Conservation (phyloP, 2,797 vertebrate species). For the Hoplostethus atlanticus region DNA sequence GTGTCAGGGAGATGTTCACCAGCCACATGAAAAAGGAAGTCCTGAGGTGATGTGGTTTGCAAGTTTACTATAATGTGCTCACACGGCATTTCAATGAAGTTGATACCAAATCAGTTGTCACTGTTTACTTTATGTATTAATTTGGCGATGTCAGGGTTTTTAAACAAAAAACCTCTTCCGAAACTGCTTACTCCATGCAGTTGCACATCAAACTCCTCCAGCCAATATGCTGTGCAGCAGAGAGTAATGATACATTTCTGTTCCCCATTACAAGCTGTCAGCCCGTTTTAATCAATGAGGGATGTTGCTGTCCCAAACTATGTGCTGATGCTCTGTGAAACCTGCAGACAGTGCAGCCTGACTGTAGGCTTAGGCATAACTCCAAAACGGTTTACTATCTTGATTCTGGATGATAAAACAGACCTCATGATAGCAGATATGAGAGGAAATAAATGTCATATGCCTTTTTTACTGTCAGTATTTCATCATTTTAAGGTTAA, state of each 20-base stretch:
- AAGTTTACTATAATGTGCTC: not conserved
- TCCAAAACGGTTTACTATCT: slow-evolving; percentile 41
- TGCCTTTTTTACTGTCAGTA: not conserved
- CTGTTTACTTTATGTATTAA: not conserved
- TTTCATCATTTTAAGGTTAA: slow-evolving; percentile 1
- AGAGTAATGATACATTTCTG: slow-evolving; percentile 52
- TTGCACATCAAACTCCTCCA: slow-evolving; percentile 32
- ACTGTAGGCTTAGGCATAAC: slow-evolving; percentile 39
- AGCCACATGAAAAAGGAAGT: not conserved
- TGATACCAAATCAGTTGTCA: slow-evolving; percentile 5
- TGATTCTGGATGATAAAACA: slow-evolving; percentile 2
- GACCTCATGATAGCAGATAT: not conserved
- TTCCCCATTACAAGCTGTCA: slow-evolving; percentile 59
- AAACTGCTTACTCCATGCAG: slow-evolving; percentile 38
- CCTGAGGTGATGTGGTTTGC: slow-evolving; percentile 26
- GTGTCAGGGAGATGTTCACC: not conserved
- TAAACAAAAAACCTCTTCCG: slow-evolving; percentile 8
- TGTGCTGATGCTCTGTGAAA: slow-evolving; percentile 55
- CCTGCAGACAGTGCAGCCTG: slow-evolving; percentile 55
- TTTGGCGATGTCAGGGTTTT: slow-evolving; percentile 29
- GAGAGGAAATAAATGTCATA: not conserved
- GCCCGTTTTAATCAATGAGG: slow-evolving; percentile 58
- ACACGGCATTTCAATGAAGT: slow-evolving; percentile 2
- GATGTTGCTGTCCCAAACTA: slow-evolving; percentile 49
- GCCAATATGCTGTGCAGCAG: slow-evolving; percentile 23